phyloP scores from a whole-genome alignment of 2,113 vertebrate genomes.

The Lutjanus erythropterus region DNA sequence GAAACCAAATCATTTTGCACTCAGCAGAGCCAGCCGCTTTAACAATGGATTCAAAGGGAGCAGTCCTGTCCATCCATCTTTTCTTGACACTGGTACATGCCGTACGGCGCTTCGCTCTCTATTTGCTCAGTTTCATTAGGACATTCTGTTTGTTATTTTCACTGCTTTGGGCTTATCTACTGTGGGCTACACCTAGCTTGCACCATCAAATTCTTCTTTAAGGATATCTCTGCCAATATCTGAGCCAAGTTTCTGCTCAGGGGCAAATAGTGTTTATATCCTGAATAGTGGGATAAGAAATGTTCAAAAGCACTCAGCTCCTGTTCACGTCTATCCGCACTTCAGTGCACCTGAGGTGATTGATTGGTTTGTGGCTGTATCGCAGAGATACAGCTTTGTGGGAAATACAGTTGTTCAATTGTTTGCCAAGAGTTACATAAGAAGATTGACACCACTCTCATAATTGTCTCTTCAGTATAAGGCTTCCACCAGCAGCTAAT shows the following conservation, averaged over 20 bases:
- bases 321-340: background rate
- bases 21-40: background rate
- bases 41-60: background rate
- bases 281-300: background rate
- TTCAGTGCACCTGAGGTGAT: constrained; percentile 8
- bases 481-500: background rate
- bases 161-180: constrained; percentile 28
- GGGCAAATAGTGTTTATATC: background rate
- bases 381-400: background rate
- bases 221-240: background rate
- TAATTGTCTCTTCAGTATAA: too few relatives aligned
- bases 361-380: background rate
- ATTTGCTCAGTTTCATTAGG: constrained; percentile 38
- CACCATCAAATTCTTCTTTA: constrained; percentile 14
- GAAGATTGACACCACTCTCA: background rate
- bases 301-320: too few relatives aligned
- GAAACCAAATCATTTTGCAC: background rate
- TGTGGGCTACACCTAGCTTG: constrained; percentile 23
- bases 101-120: constrained; percentile 14
- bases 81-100: background rate
- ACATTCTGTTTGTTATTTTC: constrained; percentile 45
- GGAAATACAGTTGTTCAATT: background rate
- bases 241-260: constrained; percentile 26
- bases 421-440: background rate
- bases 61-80: constrained; percentile 33